Base-by-base conservation (phyloP, 2,113 vertebrate genomes). In the Carettochelys insculpta region DNA sequence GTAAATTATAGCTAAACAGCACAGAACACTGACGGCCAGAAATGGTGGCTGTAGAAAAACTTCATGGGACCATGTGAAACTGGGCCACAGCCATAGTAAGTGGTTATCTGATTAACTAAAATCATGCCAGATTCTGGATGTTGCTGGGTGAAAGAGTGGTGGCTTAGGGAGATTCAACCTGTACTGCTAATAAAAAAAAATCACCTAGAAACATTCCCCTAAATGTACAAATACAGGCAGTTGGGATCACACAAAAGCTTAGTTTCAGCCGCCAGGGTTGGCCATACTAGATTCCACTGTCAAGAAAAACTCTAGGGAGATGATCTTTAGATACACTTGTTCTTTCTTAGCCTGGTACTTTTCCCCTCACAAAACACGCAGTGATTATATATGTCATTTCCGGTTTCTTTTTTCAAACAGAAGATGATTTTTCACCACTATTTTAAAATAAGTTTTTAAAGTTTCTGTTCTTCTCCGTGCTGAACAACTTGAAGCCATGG, bases 361-460 rank as follows among this genome's bases (percentile, higher is more conserved):
- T 17, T 19, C 2, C 4, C 17, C 7, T 8, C 54, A 4, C 25
- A 25, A 38, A 34, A 65, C 19, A 14, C 20, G 61, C 34, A n/a
- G 58, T 65, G 58, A 65, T 19, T 65, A 53, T 61, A 34, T 61
- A 61, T 61, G 31, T 14, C 54, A 29, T 56, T 56, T 56, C 54
- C 54, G 29, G 31, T 29, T 14, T 56, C 13, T n/a, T 85, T 95
- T 86, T 93, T 65, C 79, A 92, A 96, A 96, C 86, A 90, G 71
- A 88, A 78, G 86, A 92, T 90, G 93, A 96, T 92, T 94, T 95
- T 87, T 92, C 89, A 82, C 50, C 92, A 81, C 48, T 92, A 93
- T 95, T 96, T 96, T 73, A 92, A 96, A 96, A 95, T 94, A 95
- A 0, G 11, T 88, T 82, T 96, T 58, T 92, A 80, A 94, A 95